Evolutionary conservation across 2,888 invertebrate genomes (phyloP), one percentile per base, ranked within the genome.

Genomic region (Chromoteleia sp.): DNA sequence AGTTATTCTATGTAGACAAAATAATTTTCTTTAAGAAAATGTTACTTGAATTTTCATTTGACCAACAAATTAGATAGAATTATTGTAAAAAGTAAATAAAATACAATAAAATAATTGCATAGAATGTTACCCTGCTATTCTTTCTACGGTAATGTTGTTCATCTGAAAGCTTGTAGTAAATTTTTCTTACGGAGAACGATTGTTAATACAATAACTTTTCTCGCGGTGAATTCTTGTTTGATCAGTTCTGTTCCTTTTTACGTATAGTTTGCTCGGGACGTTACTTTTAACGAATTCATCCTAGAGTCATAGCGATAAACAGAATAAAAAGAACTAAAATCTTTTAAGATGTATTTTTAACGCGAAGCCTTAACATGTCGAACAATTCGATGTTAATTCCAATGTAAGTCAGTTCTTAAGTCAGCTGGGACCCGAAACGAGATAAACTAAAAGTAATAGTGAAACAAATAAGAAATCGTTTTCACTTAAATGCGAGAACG

Each of bases 401-500:
- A 43, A 85, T 86, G 80, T 87, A 86, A 86, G 87, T 83, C 86
- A 86, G 84, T 85, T 82, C 82, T 74, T 89, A 89, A 89, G 87
- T 86, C 86, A 88, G 84, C 85, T 85, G 89, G 89, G 89, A 89
- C 89, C 89, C 89, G 86, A 88, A 87, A 75, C 30, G 67, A 75
- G 36, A 67, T 21, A 67, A 75, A 65, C 33, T 65, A 86, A 82
- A 86, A 86, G 50, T 67, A 59, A 76, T 59, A 41, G 21, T 52
- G 58, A 76, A 67, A 65, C 56, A 88, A 78, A 29, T 56, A 74
- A 74, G 61, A 58, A 33, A 30, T 48, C 36, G 78, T 85, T 86
- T 88, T 85, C 81, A 87, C 88, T 87, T 87, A 88, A 89, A 74
- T 56, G 80, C 86, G 88, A 88, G 86, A 88, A 89, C 88, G 87